Evolutionary conservation across 2,113 vertebrate genomes (phyloP).

Genomic region (Sorex araneus): DNA sequence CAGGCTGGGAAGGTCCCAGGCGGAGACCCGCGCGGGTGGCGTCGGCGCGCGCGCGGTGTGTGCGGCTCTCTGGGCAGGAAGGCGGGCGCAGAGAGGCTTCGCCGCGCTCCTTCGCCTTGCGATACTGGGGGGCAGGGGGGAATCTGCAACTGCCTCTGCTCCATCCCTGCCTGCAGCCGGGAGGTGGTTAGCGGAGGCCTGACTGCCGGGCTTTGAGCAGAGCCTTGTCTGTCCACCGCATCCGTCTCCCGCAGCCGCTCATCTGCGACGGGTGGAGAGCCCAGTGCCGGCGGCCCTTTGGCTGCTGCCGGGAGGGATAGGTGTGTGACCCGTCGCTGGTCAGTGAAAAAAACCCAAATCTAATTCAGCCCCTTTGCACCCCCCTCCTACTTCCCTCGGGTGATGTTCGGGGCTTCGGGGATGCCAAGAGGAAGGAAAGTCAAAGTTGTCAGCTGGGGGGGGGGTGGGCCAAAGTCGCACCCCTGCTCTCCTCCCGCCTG

Average conservation of each 20-base stretch:
- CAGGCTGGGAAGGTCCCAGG: no score
- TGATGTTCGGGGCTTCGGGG: conserved; percentile 50
- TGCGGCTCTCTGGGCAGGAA: no score
- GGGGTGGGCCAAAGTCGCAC: no score
- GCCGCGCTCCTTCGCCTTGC: no score
- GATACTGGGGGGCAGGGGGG: no score
- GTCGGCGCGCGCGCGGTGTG: no score
- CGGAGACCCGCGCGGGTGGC: no score
- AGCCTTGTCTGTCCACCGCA: conserved; percentile 87
- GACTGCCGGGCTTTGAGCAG: conserved; percentile 75
- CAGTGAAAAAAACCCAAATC: conserved; percentile 77
- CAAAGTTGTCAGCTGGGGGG: conserved; percentile 16
- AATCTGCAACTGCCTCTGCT: no score
- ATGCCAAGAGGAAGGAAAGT: conserved; percentile 73
- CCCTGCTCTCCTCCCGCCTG: not conserved
- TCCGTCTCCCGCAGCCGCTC: conserved; percentile 86
- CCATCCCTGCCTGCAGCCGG: no score
- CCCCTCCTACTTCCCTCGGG: not conserved
- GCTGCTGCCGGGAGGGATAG: conserved; percentile 82
- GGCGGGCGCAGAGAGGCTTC: no score
- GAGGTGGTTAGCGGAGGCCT: no score
- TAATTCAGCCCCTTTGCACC: not conserved
- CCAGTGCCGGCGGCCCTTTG: conserved; percentile 82
- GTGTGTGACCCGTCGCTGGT: conserved; percentile 80
- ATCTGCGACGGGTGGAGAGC: conserved; percentile 83